Conservation (phyloP, 2,888 invertebrate species). For the Chrysolina haemoptera region DNA sequence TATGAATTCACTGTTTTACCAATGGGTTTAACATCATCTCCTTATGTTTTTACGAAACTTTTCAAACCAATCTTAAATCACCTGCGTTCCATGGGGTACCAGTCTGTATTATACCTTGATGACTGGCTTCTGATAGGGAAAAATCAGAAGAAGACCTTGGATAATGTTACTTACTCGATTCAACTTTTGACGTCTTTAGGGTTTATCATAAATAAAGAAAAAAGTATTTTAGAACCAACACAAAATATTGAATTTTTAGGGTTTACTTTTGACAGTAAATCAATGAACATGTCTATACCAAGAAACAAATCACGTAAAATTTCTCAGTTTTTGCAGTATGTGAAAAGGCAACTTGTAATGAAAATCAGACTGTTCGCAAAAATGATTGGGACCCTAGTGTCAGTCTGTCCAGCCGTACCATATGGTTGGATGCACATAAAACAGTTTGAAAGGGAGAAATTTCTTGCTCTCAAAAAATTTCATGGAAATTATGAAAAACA, state of each 20-base stretch:
- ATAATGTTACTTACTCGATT: not conserved
- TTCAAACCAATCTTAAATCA: not conserved
- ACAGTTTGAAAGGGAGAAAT: slow-evolving; percentile 3
- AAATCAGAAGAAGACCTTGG: not conserved
- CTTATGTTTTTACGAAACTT: slow-evolving; percentile 1
- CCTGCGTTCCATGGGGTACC: not conserved
- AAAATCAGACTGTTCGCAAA: not conserved
- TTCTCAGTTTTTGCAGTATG: not conserved
- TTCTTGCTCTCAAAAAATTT: not conserved
- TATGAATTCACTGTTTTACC: not conserved
- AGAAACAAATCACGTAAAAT: not conserved
- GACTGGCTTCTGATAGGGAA: not conserved
- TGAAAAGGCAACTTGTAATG: not conserved
- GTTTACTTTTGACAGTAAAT: not conserved
- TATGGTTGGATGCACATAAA: slow-evolving; percentile 35
- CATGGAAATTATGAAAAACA: slow-evolving; percentile 18
- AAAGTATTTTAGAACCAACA: not conserved
- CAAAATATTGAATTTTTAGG: not conserved
- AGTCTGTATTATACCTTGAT: not conserved
- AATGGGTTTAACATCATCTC: too few relatives aligned
- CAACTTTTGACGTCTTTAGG: not conserved
- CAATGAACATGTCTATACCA: not conserved
- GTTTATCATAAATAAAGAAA: not conserved
- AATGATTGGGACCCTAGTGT: slow-evolving; percentile 15
- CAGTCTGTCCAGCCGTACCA: slow-evolving; percentile 32